Evolutionary conservation across 2,113 vertebrate genomes (phyloP).

Genomic region (Alligator sinensis): DNA sequence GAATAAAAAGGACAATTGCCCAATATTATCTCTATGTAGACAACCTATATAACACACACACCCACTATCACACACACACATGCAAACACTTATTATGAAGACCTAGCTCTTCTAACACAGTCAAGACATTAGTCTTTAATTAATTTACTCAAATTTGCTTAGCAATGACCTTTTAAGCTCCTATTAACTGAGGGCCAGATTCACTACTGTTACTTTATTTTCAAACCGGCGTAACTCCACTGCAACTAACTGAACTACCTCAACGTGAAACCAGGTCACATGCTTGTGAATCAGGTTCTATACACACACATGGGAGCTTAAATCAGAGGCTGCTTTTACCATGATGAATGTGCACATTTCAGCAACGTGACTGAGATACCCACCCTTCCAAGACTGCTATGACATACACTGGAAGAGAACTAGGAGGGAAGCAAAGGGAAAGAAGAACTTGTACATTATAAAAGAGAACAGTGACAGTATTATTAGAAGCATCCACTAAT

Average conservation of each 20-base stretch:
- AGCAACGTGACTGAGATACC: not conserved
- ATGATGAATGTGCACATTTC: not conserved
- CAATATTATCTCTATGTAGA: accelerated
- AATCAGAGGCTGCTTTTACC: not conserved
- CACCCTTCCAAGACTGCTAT: not conserved
- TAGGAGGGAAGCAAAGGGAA: not conserved
- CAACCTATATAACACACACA: not conserved
- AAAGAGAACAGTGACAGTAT: not conserved
- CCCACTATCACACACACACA: not conserved
- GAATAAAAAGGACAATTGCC: not conserved
- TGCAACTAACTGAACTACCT: not conserved
- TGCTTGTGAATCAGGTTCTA: not conserved
- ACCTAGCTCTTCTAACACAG: not conserved
- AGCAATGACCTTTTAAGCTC: not conserved
- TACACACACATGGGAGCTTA: not conserved
- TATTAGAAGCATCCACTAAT: not conserved
- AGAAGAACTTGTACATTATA: not conserved
- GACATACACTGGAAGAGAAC: not conserved
- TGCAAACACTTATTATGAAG: not conserved
- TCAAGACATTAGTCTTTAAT: not conserved
- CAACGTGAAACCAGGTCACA: not conserved
- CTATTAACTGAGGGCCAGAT: not conserved
- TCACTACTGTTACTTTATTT: not conserved
- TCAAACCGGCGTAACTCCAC: not conserved
- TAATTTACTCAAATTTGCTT: not conserved